phyloP scores from a whole-genome alignment of 23 tunicate genomes.

The Halocynthia aurantium region DNA sequence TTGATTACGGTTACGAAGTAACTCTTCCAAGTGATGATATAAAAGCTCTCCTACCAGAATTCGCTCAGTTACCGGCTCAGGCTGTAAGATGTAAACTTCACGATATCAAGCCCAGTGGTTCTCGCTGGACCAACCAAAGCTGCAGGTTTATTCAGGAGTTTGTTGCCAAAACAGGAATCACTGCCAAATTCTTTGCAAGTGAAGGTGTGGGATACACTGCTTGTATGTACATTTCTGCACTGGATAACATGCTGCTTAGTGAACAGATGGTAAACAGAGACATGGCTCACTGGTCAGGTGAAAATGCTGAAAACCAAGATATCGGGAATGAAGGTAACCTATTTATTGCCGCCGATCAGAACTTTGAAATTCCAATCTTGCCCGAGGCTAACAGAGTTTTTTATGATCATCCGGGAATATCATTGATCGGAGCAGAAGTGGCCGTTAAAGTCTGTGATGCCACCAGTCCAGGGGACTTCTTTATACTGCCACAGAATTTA shows the following conservation, averaged over 20 bases:
- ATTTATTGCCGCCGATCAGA: neutral
- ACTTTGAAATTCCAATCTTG: neutral
- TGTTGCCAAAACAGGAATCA: slow-evolving; percentile 6
- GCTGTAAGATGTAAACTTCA: slow-evolving; percentile 45
- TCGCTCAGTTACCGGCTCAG: slow-evolving; percentile 24
- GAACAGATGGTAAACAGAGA: slow-evolving; percentile 20
- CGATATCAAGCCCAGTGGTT: slow-evolving; percentile 24
- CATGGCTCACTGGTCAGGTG: slow-evolving; percentile 11
- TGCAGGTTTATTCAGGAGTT: slow-evolving; percentile 18
- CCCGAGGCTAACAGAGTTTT: neutral
- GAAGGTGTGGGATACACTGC: slow-evolving; percentile 24
- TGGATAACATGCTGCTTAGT: slow-evolving; percentile 21
- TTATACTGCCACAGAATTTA: slow-evolving; percentile 25
- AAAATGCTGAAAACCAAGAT: neutral
- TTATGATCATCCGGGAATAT: slow-evolving; percentile 51
- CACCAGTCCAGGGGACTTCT: slow-evolving; percentile 52
- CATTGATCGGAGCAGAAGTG: slow-evolving; percentile 53
- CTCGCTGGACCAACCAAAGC: slow-evolving; percentile 34
- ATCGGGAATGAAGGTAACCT: neutral
- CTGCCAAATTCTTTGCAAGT: slow-evolving; percentile 37
- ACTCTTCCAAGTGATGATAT: slow-evolving; percentile 23
- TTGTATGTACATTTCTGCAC: slow-evolving; percentile 8
- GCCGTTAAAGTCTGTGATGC: slow-evolving; percentile 32
- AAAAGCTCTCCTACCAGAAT: slow-evolving; percentile 23
- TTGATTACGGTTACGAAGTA: slow-evolving; percentile 68